Evolutionary conservation across 2,797 vertebrate species (phyloP).

Genomic region (Eospalax fontanierii): DNA sequence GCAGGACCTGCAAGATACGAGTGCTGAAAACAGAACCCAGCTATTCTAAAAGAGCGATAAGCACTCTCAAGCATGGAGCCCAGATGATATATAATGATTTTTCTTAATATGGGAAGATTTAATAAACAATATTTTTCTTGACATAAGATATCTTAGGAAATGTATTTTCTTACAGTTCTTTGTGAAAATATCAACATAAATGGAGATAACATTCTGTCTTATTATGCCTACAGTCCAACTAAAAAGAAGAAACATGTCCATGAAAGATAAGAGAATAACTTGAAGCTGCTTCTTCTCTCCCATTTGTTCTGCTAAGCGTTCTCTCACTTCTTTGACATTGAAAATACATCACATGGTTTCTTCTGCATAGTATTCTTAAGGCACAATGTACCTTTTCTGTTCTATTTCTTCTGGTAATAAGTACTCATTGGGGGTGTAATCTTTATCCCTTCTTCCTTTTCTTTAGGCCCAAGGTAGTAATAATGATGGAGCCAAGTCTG

Average conservation of each 20-base stretch:
- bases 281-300: neutral
- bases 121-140: neutral
- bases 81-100: no score
- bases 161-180: neutral
- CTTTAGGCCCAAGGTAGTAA: neutral
- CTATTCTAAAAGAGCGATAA: neutral
- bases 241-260: neutral
- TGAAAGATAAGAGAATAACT: neutral
- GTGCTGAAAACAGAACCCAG: no score
- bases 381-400: neutral
- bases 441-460: neutral
- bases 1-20: neutral
- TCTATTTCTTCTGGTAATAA: neutral
- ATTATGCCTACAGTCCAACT: neutral
- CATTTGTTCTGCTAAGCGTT: neutral
- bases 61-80: neutral
- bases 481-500: neutral
- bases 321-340: neutral
- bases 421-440: neutral
- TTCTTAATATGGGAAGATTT: neutral
- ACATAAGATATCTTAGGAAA: neutral
- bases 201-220: neutral
- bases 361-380: neutral
- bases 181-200: neutral
- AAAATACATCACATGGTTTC: neutral